Evolutionary conservation across 2,113 vertebrate genomes (phyloP), one percentile per base, ranked within the genome.

Genomic region (Chlorocebus sabaeus): DNA sequence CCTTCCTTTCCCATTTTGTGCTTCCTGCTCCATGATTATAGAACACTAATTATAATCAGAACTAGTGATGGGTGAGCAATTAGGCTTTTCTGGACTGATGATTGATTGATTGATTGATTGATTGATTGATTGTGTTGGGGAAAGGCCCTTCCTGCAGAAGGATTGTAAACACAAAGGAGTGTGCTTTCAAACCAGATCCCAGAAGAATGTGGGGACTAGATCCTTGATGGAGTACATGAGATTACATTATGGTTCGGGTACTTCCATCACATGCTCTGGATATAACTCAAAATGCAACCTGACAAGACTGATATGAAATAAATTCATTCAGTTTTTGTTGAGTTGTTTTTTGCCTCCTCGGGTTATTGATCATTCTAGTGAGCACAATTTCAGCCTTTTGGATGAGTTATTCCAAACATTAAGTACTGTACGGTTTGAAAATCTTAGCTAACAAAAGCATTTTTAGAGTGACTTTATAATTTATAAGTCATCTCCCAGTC

Each of bases 281-380:
- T 57, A 48, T 83, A 57, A 48, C 48, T 83, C 45, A 89, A 70
- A 55, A 40, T 88, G 64, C 38, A 75, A 14, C 57, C n/a, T 35
- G 89, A 91, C 38, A 59, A 22, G 40, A 72, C 50, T 48, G 43
- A 59, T 27, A 43, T 9, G 52, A 93, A 84, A 40, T 35, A 81
- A n/a, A 50, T 67, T 86, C 78, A 68, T 45, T 61, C 27, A 45
- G 43, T 87, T 95, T 90, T 95, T 45, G 14, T 88, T 59, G 45
- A 83, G 40, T 90, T 57, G 32, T 50, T 94, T 95, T 84, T 72
- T 95, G 13, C 82, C 91, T 70, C 78, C 17, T 81, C 40, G 76
- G 80, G 22, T 90, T 96, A 96, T 81, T 79, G n/a, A 82, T 96
- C 86, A 91, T 93, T 93, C 91, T 92, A 89, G 81, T 92, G 80